Percentiles rank a stretch among this genome's conserved stretches.
phyloP scores from a whole-genome alignment of 2,888 invertebrate genomes.

The Mythimna ferrago region DNA sequence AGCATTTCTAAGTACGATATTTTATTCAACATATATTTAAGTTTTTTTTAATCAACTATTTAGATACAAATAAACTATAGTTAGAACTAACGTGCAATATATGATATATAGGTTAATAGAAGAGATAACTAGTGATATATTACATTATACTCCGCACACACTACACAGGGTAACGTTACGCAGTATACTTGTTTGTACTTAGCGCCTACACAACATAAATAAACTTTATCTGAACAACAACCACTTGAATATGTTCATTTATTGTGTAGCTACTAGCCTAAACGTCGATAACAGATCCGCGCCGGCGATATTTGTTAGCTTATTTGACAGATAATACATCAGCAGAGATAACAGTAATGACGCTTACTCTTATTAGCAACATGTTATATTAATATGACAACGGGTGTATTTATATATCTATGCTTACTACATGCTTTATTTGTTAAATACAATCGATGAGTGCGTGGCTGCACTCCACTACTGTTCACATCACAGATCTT shows the following conservation, averaged over 20 bases:
- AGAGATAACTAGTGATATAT: slow-evolving; percentile 65
- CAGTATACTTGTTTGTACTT: slow-evolving; percentile 71
- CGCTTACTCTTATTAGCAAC: slow-evolving; percentile 76
- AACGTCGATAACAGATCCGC: slow-evolving; percentile 76
- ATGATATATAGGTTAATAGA: slow-evolving; percentile 64
- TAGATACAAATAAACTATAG: slow-evolving; percentile 66
- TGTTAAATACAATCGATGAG: slow-evolving; percentile 63
- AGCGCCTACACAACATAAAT: slow-evolving; percentile 82
- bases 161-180: slow-evolving; percentile 63
- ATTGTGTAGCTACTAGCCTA: slow-evolving; percentile 76
- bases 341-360: slow-evolving; percentile 76
- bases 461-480: slow-evolving; percentile 68
- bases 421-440: slow-evolving; percentile 69
- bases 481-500: slow-evolving; percentile 27
- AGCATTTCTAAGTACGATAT: slow-evolving; percentile 68
- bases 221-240: slow-evolving; percentile 79
- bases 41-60: slow-evolving; percentile 53
- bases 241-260: slow-evolving; percentile 84
- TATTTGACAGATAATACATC: slow-evolving; percentile 85
- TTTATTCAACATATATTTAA: slow-evolving; percentile 72
- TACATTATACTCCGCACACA: slow-evolving; percentile 66
- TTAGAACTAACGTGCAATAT: slow-evolving; percentile 69
- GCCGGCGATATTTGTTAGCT: slow-evolving; percentile 76
- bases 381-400: slow-evolving; percentile 70
- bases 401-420: slow-evolving; percentile 70